Evolutionary conservation across 2,888 invertebrate species (phyloP).

Genomic region (Hermaeophaga mercurialis): DNA sequence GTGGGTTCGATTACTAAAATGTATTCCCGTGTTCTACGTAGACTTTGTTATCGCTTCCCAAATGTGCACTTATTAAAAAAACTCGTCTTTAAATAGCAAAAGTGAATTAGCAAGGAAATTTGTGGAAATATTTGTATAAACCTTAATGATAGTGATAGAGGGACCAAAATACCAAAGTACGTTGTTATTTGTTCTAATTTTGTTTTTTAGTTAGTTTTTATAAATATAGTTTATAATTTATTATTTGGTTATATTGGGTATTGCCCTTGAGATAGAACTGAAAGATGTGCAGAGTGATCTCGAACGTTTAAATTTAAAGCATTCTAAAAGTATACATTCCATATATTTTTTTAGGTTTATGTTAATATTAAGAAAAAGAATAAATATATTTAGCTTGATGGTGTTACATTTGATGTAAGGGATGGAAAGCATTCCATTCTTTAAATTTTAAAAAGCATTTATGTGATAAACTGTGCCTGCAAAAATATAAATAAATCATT

Average conservation of each 20-base stretch:
- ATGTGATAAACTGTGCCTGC: conserved; percentile 13
- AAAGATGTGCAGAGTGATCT: conserved; percentile 12
- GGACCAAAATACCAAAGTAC: conserved; percentile 27
- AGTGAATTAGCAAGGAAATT: too few species aligned
- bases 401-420: background rate
- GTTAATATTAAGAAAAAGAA: background rate
- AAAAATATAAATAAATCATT: background rate
- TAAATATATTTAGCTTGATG: conserved; percentile 6
- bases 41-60: too few species aligned
- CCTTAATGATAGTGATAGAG: conserved; percentile 17
- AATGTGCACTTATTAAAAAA: too few species aligned
- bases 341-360: conserved; percentile 4
- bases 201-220: conserved; percentile 20
- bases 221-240: conserved; percentile 25
- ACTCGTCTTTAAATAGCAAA: too few species aligned
- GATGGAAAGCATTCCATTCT: background rate
- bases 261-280: conserved; percentile 18
- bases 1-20: too few species aligned
- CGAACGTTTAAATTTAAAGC: conserved; percentile 8
- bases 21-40: too few species aligned
- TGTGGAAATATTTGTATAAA: background rate
- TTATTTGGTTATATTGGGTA: conserved; percentile 27
- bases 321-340: conserved; percentile 10
- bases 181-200: conserved; percentile 31
- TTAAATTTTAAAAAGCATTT: conserved; percentile 5